phyloP scores from a whole-genome alignment of 2,888 invertebrate genomes.

The Drosophila demipolita region DNA sequence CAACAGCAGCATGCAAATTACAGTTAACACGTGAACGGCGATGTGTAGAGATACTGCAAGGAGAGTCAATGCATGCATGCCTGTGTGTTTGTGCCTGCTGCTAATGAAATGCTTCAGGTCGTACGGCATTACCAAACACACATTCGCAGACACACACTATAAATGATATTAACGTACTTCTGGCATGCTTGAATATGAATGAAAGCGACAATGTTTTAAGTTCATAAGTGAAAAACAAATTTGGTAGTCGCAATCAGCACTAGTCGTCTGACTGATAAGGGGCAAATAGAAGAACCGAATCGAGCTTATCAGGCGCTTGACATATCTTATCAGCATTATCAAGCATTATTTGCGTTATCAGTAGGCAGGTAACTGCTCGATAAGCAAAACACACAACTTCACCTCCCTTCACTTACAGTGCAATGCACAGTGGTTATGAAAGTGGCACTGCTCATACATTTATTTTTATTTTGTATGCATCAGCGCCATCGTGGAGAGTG shows the following conservation, averaged over 20 bases:
- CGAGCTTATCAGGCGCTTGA: constrained; percentile 41
- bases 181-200: constrained; percentile 39
- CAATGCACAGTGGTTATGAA: constrained; percentile 48
- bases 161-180: background rate
- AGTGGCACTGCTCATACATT: constrained; percentile 19
- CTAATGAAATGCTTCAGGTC: constrained; percentile 38
- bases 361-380: constrained; percentile 53
- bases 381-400: constrained; percentile 20
- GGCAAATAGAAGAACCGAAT: constrained; percentile 4
- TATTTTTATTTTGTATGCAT: constrained; percentile 14
- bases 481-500: background rate
- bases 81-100: constrained; percentile 3
- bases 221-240: constrained; percentile 30
- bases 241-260: constrained; percentile 19
- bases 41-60: constrained; percentile 37
- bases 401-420: background rate
- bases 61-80: constrained; percentile 12
- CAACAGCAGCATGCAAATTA: constrained; percentile 41
- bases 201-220: constrained; percentile 54
- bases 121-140: constrained; percentile 45
- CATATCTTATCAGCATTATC: constrained; percentile 47
- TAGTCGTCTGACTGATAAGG: constrained; percentile 38
- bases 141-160: background rate
- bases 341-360: constrained; percentile 25
- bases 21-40: constrained; percentile 72